Evolutionary conservation across 2,113 vertebrate genomes (phyloP).

Genomic region (Alouatta palliata): DNA sequence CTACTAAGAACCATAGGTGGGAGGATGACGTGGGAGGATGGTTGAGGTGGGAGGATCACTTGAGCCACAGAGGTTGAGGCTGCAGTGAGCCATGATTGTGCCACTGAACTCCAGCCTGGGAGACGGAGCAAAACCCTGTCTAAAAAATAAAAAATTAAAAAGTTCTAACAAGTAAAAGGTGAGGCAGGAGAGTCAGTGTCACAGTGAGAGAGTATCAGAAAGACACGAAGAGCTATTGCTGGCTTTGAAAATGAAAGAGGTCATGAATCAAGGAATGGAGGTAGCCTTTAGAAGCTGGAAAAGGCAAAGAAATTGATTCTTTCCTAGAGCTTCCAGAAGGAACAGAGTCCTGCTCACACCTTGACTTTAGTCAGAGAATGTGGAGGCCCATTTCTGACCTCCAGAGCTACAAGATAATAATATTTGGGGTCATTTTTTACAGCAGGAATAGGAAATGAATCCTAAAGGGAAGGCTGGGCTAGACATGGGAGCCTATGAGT

Average conservation of each 20-base stretch:
- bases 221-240: background rate
- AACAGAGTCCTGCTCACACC: background rate
- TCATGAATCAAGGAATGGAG: background rate
- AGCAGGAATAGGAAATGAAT: background rate
- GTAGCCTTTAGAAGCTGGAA: background rate
- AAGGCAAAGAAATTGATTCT: rapidly evolving
- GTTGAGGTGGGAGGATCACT: too few relatives aligned
- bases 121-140: too few relatives aligned
- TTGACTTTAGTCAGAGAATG: too few relatives aligned
- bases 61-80: too few relatives aligned
- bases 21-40: too few relatives aligned
- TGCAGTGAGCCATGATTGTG: too few relatives aligned
- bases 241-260: background rate
- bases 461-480: too few relatives aligned
- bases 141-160: too few relatives aligned
- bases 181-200: background rate
- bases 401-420: background rate
- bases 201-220: background rate
- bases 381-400: background rate
- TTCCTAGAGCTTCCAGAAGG: background rate
- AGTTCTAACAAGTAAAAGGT: background rate
- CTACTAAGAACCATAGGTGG: too few relatives aligned
- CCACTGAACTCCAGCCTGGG: too few relatives aligned
- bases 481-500: background rate
- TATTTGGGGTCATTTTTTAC: background rate